These are phyloP conservation scores for Drosophila serrata DNA, from an alignment of 1,140 invertebrate genomes.

Conservation along the genomic window DNA sequence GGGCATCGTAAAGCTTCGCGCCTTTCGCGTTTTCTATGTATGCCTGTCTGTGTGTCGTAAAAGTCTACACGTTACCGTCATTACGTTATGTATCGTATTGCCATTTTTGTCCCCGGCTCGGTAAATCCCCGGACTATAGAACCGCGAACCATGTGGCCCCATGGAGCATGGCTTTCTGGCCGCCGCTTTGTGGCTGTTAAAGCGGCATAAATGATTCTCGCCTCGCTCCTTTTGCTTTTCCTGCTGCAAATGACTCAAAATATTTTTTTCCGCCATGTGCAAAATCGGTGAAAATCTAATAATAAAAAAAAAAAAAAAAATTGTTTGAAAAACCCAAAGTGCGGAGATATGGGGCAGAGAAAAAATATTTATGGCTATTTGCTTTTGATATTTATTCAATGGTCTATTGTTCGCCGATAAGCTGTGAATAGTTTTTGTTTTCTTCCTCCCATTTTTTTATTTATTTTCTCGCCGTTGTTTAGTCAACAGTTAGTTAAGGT, in stretches of 20 bases:
- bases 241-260: slow-evolving; percentile 48
- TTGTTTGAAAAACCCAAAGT: slow-evolving; percentile 17
- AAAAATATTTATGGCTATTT: slow-evolving; percentile 80
- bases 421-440: slow-evolving; percentile 71
- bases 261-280: slow-evolving; percentile 70
- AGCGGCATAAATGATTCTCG: slow-evolving; percentile 76
- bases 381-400: slow-evolving; percentile 82
- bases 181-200: slow-evolving; percentile 75
- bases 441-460: slow-evolving; percentile 8
- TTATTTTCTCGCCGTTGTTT: slow-evolving; percentile 9
- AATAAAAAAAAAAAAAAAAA: slow-evolving; percentile 41
- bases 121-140: slow-evolving; percentile 53
- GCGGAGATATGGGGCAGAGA: slow-evolving; percentile 35
- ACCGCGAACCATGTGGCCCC: slow-evolving; percentile 35
- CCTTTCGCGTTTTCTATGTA: slow-evolving; percentile 67
- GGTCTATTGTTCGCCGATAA: slow-evolving; percentile 80
- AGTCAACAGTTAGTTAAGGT: slow-evolving; percentile 37
- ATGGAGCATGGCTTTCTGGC: slow-evolving; percentile 26
- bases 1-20: slow-evolving; percentile 76
- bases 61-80: slow-evolving; percentile 71
- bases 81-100: slow-evolving; percentile 61
- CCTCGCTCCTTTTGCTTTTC: slow-evolving; percentile 24
- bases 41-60: slow-evolving; percentile 53
- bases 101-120: slow-evolving; percentile 57
- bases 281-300: slow-evolving; percentile 45